Conservation (phyloP, 2,797 vertebrate species). For the Phyllotis vaccarum region DNA sequence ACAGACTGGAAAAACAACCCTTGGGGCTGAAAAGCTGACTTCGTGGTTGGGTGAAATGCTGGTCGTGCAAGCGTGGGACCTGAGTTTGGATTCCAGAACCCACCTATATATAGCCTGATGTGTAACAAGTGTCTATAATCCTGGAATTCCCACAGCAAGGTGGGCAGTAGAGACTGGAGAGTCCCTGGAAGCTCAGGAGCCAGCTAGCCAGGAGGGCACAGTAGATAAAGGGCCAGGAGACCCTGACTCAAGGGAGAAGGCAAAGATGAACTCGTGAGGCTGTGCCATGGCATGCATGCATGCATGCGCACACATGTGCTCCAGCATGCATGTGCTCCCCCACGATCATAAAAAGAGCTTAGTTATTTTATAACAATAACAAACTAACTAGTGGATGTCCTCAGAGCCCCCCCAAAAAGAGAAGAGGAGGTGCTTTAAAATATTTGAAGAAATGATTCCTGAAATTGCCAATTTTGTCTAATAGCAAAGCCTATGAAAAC, state of each 20-base stretch:
- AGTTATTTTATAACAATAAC: not conserved
- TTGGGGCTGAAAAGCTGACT: not conserved
- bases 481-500: not conserved
- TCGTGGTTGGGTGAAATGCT: no score
- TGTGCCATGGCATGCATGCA: not conserved
- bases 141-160: not conserved
- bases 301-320: rapidly evolving
- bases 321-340: no score
- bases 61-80: not conserved
- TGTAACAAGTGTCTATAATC: not conserved
- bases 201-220: not conserved
- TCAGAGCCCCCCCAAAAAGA: not conserved
- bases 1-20: not conserved
- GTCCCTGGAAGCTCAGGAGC: not conserved
- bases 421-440: not conserved
- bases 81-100: not conserved
- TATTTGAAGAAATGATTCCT: not conserved
- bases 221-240: not conserved
- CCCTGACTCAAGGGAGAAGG: not conserved
- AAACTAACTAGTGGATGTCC: not conserved
- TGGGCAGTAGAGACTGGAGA: not conserved
- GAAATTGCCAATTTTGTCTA: not conserved
- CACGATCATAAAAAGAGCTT: no score
- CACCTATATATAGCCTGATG: not conserved
- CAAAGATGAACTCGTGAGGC: not conserved